Evolutionary conservation across 1,140 invertebrate genomes (phyloP).

Genomic region (Zaprionus ornatus): DNA sequence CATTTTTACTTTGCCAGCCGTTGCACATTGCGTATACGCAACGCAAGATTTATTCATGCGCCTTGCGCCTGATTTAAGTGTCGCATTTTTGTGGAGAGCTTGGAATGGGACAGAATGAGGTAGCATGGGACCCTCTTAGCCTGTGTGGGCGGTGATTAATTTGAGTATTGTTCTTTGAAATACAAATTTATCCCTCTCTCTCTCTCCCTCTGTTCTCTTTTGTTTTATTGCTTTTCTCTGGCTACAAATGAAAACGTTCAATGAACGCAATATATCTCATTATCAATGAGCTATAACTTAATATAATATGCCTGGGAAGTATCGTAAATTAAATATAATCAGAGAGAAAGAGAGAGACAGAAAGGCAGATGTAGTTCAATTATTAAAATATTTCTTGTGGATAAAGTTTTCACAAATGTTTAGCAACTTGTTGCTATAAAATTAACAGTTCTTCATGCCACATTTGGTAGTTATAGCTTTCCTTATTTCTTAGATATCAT

Average conservation of each 20-base stretch:
- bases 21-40: constrained; percentile 70
- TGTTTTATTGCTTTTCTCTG: constrained; percentile 18
- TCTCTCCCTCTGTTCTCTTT: background rate
- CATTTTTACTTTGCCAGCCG: constrained; percentile 24
- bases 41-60: constrained; percentile 71
- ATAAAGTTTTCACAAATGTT: too few species aligned
- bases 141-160: constrained; percentile 73
- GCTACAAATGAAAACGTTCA: constrained; percentile 21
- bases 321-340: background rate
- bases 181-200: constrained; percentile 35
- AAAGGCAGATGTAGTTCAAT: background rate
- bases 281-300: constrained; percentile 24
- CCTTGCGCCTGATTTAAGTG: constrained; percentile 61
- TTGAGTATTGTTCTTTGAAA: constrained; percentile 71
- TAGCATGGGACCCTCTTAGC: constrained; percentile 3
- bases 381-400: too few species aligned
- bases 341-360: background rate
- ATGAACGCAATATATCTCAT: constrained; percentile 26
- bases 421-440: background rate
- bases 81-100: constrained; percentile 76
- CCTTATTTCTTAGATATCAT: too few species aligned
- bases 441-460: background rate
- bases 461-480: background rate
- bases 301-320: background rate
- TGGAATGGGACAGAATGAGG: constrained; percentile 31